Evolutionary conservation across 2,888 invertebrate genomes (phyloP).

Genomic region (Leptopilina syphax): DNA sequence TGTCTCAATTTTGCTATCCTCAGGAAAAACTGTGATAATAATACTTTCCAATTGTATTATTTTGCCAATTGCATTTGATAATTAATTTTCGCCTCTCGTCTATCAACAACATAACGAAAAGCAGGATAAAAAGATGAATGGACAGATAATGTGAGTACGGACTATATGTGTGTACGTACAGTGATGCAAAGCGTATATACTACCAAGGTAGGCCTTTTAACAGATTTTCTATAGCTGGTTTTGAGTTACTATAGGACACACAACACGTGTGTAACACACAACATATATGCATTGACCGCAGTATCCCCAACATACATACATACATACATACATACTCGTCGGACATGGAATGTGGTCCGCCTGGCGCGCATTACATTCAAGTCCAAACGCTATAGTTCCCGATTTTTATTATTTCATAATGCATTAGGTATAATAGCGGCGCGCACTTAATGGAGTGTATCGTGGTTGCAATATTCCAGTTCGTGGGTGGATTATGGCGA

Average conservation of each 20-base stretch:
- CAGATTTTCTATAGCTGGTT: conserved; percentile 39
- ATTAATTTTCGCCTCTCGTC: neutral
- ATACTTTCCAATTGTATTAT: too few relatives aligned
- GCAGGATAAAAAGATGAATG: conserved; percentile 19
- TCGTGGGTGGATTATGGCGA: conserved; percentile 71
- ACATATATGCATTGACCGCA: conserved; percentile 64
- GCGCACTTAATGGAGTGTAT: conserved; percentile 72
- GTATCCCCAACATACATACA: conserved; percentile 67
- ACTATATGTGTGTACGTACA: neutral
- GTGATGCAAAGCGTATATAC: neutral
- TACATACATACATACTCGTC: conserved; percentile 62
- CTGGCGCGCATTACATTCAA: conserved; percentile 56
- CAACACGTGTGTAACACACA: conserved; percentile 55
- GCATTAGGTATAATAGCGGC: conserved; percentile 73
- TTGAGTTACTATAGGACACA: conserved; percentile 57
- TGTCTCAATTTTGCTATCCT: too few relatives aligned
- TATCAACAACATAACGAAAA: neutral
- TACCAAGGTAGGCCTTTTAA: conserved; percentile 41
- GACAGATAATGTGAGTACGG: neutral
- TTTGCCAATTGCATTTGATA: neutral
- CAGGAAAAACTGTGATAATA: too few relatives aligned
- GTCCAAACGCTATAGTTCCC: conserved; percentile 59
- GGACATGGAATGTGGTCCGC: conserved; percentile 75
- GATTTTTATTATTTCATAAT: conserved; percentile 70
- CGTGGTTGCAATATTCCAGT: conserved; percentile 70